phyloP scores from a whole-genome alignment of 1,140 invertebrate species.

The Potamilus streckersoni region DNA sequence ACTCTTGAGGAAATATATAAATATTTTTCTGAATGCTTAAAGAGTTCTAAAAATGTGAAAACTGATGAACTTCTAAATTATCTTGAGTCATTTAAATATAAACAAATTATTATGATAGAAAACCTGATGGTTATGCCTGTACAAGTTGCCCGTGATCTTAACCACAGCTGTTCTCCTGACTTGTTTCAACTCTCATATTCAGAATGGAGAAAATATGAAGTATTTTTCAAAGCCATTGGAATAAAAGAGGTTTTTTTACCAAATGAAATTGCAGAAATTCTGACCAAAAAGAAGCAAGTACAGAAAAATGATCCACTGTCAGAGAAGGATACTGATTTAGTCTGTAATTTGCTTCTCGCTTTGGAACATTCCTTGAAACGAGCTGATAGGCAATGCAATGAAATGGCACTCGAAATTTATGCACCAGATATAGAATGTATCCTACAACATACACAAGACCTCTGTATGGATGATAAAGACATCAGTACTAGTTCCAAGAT shows the following conservation, averaged over 20 bases:
- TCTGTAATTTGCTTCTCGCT: neutral
- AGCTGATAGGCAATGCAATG: neutral
- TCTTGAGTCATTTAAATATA: neutral
- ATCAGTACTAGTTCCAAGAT: slow-evolving; percentile 16
- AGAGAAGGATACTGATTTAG: neutral
- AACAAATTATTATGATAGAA: slow-evolving; percentile 15
- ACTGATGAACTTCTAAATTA: neutral
- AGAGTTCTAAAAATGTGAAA: neutral
- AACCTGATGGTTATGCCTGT: slow-evolving; percentile 24
- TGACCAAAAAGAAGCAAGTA: neutral
- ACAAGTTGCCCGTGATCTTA: slow-evolving; percentile 26
- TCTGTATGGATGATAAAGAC: slow-evolving; percentile 40
- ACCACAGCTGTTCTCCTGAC: slow-evolving; percentile 32
- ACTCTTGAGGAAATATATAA: neutral
- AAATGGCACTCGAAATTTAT: slow-evolving; percentile 5
- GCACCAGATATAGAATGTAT: slow-evolving; percentile 32
- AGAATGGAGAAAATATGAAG: neutral
- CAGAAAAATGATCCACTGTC: neutral
- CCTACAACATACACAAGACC: slow-evolving; percentile 7
- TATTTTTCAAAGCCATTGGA: slow-evolving; percentile 29
- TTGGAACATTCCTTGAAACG: neutral
- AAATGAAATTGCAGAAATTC: slow-evolving; percentile 8
- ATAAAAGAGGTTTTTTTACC: slow-evolving; percentile 26
- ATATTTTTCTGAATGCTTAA: neutral
- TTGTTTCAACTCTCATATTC: slow-evolving; percentile 26